These are phyloP conservation scores for Cottoperca gobio DNA, from an alignment of 2,797 vertebrate genomes.

Conservation along the genomic window DNA sequence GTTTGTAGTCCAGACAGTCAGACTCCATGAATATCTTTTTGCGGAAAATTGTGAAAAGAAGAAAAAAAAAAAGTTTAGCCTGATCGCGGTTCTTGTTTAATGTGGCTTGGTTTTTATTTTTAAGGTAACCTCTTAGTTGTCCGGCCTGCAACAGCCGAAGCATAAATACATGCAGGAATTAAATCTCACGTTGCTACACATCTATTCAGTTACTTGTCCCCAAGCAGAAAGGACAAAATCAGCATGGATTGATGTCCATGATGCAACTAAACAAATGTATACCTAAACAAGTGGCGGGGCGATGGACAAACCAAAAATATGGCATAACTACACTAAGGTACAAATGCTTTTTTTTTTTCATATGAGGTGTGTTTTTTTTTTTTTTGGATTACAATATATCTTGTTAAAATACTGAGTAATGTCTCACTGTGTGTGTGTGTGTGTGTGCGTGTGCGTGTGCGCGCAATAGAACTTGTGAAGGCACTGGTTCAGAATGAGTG, in stretches of 20 bases:
- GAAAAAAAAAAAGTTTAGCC: slow-evolving; percentile 72
- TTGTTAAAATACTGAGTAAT: slow-evolving; percentile 68
- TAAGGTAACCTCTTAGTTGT: slow-evolving; percentile 51
- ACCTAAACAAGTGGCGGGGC: slow-evolving; percentile 57
- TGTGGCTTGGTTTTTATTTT: slow-evolving; percentile 80
- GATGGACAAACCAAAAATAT: slow-evolving; percentile 71
- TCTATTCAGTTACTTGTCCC: slow-evolving; percentile 39
- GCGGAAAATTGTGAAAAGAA: slow-evolving; percentile 51
- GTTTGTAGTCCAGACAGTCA: slow-evolving; percentile 77
- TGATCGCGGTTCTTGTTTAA: slow-evolving; percentile 82
- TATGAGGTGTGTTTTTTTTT: slow-evolving; percentile 71
- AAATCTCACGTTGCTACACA: slow-evolving; percentile 40
- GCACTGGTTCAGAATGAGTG: slow-evolving; percentile 59
- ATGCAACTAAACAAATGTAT: slow-evolving; percentile 62
- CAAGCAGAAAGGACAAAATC: slow-evolving; percentile 34
- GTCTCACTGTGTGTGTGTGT: slow-evolving; percentile 58
- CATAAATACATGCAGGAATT: slow-evolving; percentile 40
- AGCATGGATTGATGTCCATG: slow-evolving; percentile 14
- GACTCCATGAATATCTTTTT: slow-evolving; percentile 65
- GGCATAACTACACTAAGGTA: slow-evolving; percentile 67
- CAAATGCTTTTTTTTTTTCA: slow-evolving; percentile 57
- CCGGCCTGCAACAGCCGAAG: slow-evolving; percentile 50
- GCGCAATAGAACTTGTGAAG: slow-evolving; percentile 63
- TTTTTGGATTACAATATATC: slow-evolving; percentile 71
- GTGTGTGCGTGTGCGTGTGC: slow-evolving; percentile 46